phyloP scores from a whole-genome alignment of 2,113 vertebrate genomes.

The Geothlypis trichas region DNA sequence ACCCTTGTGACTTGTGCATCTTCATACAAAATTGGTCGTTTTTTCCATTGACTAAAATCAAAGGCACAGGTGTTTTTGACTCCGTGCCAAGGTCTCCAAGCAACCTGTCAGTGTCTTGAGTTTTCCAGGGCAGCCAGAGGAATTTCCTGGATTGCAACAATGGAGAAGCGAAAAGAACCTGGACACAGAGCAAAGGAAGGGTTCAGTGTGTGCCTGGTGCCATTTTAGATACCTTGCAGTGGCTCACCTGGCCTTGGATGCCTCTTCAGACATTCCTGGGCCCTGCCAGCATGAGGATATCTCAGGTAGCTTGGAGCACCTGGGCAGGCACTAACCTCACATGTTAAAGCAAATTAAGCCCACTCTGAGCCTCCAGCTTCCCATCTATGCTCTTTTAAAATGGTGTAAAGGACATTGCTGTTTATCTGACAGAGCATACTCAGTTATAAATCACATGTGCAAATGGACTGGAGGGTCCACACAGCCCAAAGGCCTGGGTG shows the following conservation, averaged over 20 bases:
- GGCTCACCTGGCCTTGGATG: neutral
- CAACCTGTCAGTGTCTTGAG: no score
- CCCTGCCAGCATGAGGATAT: neutral
- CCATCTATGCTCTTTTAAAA: neutral
- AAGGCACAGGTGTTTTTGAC: no score
- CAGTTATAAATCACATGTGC: rapidly evolving
- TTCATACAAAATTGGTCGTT: no score
- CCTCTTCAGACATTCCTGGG: neutral
- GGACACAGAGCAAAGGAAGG: neutral
- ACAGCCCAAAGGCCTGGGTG: neutral
- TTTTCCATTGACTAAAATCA: no score
- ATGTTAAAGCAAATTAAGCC: neutral
- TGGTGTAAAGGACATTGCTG: neutral
- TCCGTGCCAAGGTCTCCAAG: no score
- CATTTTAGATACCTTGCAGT: neutral
- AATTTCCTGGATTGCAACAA: no score
- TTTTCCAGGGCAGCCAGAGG: no score
- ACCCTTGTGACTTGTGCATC: no score
- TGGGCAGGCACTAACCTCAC: neutral
- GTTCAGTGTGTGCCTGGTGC: neutral
- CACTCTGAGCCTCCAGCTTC: neutral
- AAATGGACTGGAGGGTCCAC: no score
- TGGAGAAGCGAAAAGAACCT: neutral
- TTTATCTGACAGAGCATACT: neutral
- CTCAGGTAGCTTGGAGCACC: neutral